These are phyloP conservation scores for Periphyllus acericola DNA, from an alignment of 2,888 invertebrate species.

Conservation along the genomic window DNA sequence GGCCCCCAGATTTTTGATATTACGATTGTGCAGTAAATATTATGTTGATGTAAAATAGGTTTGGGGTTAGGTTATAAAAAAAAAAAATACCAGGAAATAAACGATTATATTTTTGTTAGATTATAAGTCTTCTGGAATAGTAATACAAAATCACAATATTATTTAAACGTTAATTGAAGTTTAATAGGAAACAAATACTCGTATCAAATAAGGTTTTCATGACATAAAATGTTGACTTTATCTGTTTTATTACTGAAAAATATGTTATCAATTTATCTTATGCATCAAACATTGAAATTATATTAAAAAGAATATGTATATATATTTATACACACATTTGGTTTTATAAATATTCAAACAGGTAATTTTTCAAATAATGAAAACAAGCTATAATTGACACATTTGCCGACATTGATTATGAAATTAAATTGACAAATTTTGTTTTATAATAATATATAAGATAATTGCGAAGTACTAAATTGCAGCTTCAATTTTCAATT, in stretches of 20 bases:
- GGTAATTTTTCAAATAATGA: background rate
- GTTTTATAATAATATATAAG: background rate
- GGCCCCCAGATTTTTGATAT: too few species aligned
- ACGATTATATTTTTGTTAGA: background rate
- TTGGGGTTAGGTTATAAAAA: too few species aligned
- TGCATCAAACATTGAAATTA: background rate
- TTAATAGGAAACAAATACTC: background rate
- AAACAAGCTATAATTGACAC: slow-evolving; percentile 17
- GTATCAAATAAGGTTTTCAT: background rate
- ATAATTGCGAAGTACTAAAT: background rate
- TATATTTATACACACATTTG: background rate
- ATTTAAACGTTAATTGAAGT: too few species aligned
- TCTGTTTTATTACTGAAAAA: background rate
- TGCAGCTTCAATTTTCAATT: background rate
- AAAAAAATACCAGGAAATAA: background rate
- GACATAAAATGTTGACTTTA: background rate
- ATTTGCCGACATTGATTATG: background rate
- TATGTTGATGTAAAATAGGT: background rate
- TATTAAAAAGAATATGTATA: background rate
- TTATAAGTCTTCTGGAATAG: background rate
- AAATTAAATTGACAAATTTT: slow-evolving; percentile 34
- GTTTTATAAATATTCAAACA: background rate
- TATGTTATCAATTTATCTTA: background rate
- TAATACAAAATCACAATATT: background rate
- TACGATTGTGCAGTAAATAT: too few species aligned